phyloP scores from a whole-genome alignment of 2,113 vertebrate species.

The Uria lomvia region DNA sequence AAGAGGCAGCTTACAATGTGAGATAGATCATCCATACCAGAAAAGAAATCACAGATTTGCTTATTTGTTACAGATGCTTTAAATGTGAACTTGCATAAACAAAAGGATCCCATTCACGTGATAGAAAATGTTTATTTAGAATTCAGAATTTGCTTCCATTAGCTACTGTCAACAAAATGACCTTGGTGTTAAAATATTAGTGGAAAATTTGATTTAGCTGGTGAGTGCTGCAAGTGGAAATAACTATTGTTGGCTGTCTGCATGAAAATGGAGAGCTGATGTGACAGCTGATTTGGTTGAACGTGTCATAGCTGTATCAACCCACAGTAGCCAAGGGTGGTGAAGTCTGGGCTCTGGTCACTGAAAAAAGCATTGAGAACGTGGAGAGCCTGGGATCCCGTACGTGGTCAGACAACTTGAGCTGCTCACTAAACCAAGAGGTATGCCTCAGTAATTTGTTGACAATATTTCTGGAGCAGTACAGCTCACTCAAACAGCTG shows the following conservation, averaged over 20 bases:
- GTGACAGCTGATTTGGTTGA: conserved; percentile 10
- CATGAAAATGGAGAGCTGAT: not conserved
- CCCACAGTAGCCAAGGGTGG: not conserved
- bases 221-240: conserved; percentile 14
- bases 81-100: not conserved
- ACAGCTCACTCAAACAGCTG: not conserved
- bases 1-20: not conserved
- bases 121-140: not conserved
- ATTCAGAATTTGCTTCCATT: not conserved
- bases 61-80: not conserved
- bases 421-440: not conserved
- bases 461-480: not conserved
- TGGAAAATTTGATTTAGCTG: not conserved
- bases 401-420: not conserved
- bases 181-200: not conserved
- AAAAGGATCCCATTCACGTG: not conserved
- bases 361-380: not conserved
- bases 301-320: not conserved
- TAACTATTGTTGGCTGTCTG: not conserved
- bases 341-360: not conserved
- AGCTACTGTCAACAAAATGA: not conserved
- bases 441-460: not conserved
- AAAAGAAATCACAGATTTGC: not conserved
- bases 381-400: not conserved
- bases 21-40: not conserved